Evolutionary conservation across 2,888 invertebrate species (phyloP).

Genomic region (Hypomecis punctinalis): DNA sequence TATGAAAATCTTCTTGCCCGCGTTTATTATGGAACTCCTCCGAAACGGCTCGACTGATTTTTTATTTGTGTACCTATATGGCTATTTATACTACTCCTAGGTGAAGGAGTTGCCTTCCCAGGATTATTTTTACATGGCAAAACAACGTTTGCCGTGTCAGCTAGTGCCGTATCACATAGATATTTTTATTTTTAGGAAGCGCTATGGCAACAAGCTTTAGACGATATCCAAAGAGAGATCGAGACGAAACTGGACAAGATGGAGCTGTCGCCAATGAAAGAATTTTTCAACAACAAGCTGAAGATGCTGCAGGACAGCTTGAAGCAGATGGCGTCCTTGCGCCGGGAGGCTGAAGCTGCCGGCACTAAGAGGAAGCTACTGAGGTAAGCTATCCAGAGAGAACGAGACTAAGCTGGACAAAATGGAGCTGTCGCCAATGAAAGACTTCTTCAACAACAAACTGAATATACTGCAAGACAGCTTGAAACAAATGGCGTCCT

Average conservation of each 20-base stretch:
- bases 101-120: too few species aligned
- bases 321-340: constrained; percentile 84
- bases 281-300: constrained; percentile 87
- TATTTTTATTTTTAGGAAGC: constrained; percentile 73
- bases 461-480: constrained; percentile 86
- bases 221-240: constrained; percentile 88
- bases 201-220: constrained; percentile 87
- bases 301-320: constrained; percentile 86
- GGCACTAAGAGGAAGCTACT: constrained; percentile 88
- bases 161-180: not conserved
- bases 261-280: constrained; percentile 87
- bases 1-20: too few species aligned
- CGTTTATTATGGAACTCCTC: too few species aligned
- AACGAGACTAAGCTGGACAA: constrained; percentile 88
- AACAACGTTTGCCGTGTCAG: not conserved
- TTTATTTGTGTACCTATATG: too few species aligned
- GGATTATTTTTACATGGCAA: too few species aligned
- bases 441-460: constrained; percentile 87
- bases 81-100: too few species aligned
- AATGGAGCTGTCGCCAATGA: constrained; percentile 86
- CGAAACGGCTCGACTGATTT: too few species aligned
- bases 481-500: constrained; percentile 84
- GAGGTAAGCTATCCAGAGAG: constrained; percentile 86
- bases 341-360: constrained; percentile 88
- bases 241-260: constrained; percentile 88